Conservation (phyloP, 2,797 vertebrate genomes). For the Sebastes variabilis region DNA sequence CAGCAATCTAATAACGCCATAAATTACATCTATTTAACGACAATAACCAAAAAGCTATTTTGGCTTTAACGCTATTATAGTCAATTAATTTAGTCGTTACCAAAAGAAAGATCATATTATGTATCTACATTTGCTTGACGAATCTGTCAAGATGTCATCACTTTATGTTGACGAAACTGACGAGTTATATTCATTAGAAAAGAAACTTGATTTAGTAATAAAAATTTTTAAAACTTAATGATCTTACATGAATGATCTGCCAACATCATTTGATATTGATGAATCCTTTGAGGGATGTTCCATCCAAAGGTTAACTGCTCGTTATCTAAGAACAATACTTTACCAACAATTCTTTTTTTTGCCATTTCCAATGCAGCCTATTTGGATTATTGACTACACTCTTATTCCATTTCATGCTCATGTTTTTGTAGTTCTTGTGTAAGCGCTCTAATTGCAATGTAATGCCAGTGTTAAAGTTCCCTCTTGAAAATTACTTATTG, state of each 20-base stretch:
- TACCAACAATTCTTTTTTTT: not conserved
- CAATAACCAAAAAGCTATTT: no score
- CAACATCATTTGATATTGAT: not conserved
- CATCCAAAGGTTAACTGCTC: conserved; percentile 1
- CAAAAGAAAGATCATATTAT: no score
- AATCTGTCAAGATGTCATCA: no score
- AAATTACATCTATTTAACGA: no score
- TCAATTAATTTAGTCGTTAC: no score
- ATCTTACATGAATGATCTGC: not conserved
- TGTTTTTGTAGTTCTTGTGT: conserved; percentile 1
- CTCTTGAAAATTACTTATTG: conserved; percentile 55
- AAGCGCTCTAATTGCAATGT: conserved; percentile 39
- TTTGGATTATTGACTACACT: conserved; percentile 8
- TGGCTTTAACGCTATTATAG: no score
- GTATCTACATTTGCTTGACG: no score
- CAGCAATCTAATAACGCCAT: no score
- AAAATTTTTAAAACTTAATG: not conserved
- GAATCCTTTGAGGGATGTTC: not conserved
- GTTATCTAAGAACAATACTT: not conserved
- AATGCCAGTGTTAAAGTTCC: conserved; percentile 28
- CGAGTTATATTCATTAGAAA: no score
- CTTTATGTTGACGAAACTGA: no score
- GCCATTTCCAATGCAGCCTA: not conserved
- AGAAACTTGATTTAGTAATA: no score
- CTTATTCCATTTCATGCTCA: conserved; percentile 1